These are phyloP conservation scores for Ceyx cyanopectus DNA, from an alignment of 2,113 vertebrate species.

Conservation along the genomic window DNA sequence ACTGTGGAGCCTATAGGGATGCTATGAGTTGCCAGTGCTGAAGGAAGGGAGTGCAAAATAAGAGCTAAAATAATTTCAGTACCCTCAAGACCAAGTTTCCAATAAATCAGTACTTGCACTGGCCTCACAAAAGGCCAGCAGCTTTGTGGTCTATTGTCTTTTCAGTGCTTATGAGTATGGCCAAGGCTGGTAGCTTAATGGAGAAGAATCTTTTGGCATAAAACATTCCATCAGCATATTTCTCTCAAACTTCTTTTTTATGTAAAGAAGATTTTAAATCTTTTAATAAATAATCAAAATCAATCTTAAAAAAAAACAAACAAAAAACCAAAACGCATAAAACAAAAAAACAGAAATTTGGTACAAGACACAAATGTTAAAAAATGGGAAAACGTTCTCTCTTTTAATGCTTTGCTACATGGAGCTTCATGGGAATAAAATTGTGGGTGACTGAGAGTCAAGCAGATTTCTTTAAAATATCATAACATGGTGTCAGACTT, in stretches of 20 bases:
- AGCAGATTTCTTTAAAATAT: neutral
- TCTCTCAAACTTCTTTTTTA: neutral
- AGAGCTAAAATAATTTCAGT: neutral
- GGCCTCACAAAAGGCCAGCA: neutral
- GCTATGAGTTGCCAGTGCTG: neutral
- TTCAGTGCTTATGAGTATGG: neutral
- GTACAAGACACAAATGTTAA: neutral
- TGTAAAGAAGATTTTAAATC: neutral
- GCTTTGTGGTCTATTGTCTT: neutral
- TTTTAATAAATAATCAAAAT: neutral
- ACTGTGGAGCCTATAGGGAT: neutral
- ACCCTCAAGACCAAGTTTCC: accelerated
- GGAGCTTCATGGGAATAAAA: neutral
- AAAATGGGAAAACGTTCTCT: neutral
- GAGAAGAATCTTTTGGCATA: neutral
- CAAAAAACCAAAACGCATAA: neutral
- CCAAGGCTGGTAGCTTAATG: neutral
- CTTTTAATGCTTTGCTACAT: neutral
- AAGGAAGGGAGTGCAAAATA: neutral
- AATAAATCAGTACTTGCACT: neutral
- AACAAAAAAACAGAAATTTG: neutral
- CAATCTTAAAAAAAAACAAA: neutral
- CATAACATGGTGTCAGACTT: neutral
- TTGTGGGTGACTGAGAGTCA: neutral
- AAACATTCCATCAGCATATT: neutral